A percentile compares a stretch with the other conserved stretches of the same genome.
Evolutionary conservation across 2,797 vertebrate genomes (phyloP).

Genomic region (Mus spretus): DNA sequence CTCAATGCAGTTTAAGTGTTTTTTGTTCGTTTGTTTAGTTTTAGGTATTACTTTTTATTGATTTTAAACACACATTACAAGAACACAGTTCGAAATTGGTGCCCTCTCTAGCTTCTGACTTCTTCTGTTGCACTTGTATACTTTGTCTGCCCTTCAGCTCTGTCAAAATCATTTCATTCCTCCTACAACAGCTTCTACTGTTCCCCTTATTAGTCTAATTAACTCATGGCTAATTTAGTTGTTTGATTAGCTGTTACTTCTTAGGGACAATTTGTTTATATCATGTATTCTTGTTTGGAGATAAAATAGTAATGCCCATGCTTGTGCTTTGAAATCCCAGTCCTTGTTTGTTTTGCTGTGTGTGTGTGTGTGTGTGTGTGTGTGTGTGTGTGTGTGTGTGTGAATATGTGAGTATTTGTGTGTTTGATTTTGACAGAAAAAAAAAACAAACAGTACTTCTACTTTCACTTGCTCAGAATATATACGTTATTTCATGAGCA

Average conservation of each 20-base stretch:
- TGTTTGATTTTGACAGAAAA: too few relatives aligned
- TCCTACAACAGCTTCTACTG: background rate
- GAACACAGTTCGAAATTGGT: background rate
- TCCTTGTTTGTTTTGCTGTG: too few relatives aligned
- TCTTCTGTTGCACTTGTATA: background rate
- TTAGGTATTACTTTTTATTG: background rate
- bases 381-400: too few relatives aligned
- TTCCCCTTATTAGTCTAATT: background rate
- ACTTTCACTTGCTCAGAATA: too few relatives aligned
- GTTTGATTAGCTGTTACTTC: conserved; percentile 33
- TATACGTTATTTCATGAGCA: too few relatives aligned
- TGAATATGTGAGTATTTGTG: too few relatives aligned
- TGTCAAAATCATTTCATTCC: background rate
- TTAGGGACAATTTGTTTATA: background rate
- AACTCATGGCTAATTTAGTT: background rate
- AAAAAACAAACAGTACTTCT: too few relatives aligned
- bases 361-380: too few relatives aligned
- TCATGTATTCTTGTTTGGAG: background rate
- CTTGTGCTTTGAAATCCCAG: background rate
- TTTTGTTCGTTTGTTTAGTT: background rate
- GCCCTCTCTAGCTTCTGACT: background rate
- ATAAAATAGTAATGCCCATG: background rate
- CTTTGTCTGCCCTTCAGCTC: background rate
- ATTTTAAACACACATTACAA: background rate
- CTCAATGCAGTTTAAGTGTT: background rate